Conservation (phyloP, 2,888 invertebrate species). For the Rhagium mordax region DNA sequence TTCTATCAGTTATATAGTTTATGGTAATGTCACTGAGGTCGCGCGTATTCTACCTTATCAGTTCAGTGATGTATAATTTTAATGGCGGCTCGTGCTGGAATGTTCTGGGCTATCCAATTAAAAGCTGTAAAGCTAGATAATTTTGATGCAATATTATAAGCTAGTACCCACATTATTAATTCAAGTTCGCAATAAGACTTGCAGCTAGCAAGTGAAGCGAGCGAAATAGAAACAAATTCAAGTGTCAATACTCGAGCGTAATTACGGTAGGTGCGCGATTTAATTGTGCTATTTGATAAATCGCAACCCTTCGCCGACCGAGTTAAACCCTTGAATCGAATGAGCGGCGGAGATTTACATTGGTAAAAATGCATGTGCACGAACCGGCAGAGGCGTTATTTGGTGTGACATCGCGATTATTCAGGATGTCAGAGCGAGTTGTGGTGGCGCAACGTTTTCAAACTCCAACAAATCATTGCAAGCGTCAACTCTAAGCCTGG, state of each 20-base stretch:
- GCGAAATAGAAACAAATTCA: background rate
- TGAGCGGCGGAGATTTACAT: slow-evolving; percentile 50
- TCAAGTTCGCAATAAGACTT: too few relatives aligned
- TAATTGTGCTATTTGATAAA: background rate
- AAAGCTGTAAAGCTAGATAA: too few relatives aligned
- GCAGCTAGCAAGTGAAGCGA: background rate
- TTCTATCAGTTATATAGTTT: too few relatives aligned
- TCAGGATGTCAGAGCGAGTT: slow-evolving; percentile 46
- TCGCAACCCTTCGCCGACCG: background rate
- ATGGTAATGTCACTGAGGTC: too few relatives aligned
- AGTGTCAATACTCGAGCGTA: background rate
- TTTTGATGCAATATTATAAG: too few relatives aligned
- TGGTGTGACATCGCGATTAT: slow-evolving; percentile 56
- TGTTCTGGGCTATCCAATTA: too few relatives aligned
- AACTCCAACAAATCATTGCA: slow-evolving; percentile 67
- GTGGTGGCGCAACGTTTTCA: slow-evolving; percentile 46
- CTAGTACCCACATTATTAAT: too few relatives aligned
- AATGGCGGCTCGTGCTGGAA: too few relatives aligned
- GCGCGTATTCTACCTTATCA: too few relatives aligned
- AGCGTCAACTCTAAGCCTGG: slow-evolving; percentile 61
- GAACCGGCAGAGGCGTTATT: slow-evolving; percentile 58
- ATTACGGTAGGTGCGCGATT: background rate
- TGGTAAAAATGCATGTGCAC: slow-evolving; percentile 62
- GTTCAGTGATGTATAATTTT: too few relatives aligned
- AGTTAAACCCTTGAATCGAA: slow-evolving; percentile 33